These are phyloP conservation scores for Argyresthia albistria DNA, from an alignment of 2,888 invertebrate species.

Conservation along the genomic window DNA sequence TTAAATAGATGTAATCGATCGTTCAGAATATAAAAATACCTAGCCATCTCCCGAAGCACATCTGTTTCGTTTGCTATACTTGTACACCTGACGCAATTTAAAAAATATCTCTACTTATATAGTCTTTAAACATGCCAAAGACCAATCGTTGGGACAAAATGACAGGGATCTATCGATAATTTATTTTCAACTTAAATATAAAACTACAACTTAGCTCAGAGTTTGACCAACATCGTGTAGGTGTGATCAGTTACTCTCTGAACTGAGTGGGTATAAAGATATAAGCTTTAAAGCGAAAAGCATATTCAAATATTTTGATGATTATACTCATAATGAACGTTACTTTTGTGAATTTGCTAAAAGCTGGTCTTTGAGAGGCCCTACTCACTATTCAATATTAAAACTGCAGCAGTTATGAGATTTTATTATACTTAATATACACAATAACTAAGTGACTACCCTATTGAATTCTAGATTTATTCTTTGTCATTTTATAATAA, in stretches of 20 bases:
- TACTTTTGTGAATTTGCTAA: conserved; percentile 37
- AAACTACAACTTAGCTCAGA: background rate
- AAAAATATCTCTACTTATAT: conserved; percentile 41
- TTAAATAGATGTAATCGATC: conserved; percentile 60
- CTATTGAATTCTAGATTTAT: conserved; percentile 78
- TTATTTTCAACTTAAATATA: conserved; percentile 33
- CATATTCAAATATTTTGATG: conserved; percentile 43
- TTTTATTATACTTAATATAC: conserved; percentile 55
- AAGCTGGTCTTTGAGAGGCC: conserved; percentile 21
- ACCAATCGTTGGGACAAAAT: conserved; percentile 62
- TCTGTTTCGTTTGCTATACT: conserved; percentile 23
- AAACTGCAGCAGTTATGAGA: conserved; percentile 51
- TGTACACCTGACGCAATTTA: conserved; percentile 30
- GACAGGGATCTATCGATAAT: conserved; percentile 57
- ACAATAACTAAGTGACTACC: conserved; percentile 61
- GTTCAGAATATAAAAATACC: conserved; percentile 40
- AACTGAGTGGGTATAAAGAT: conserved; percentile 22
- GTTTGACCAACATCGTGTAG: background rate
- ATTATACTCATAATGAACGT: conserved; percentile 28
- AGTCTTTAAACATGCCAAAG: conserved; percentile 57
- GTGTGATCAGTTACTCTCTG: background rate
- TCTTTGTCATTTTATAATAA: conserved; percentile 82
- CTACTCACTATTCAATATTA: conserved; percentile 20
- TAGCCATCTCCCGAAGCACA: conserved; percentile 25
- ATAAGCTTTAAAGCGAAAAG: conserved; percentile 46